These are phyloP conservation scores for Sapayoa aenigma DNA, from an alignment of 2,113 vertebrate species.

Conservation along the genomic window DNA sequence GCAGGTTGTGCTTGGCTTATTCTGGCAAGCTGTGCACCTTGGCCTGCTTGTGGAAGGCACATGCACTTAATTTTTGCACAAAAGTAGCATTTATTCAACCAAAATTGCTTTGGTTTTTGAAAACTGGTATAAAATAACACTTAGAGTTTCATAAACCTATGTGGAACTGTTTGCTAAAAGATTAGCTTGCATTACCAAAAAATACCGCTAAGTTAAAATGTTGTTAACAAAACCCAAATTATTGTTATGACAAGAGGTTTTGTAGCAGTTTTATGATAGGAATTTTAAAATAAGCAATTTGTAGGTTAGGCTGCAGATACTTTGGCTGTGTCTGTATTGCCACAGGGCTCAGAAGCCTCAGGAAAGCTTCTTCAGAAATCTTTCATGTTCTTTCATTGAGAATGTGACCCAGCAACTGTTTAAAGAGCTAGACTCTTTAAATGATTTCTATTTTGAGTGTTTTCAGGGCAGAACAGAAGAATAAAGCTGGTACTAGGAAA, in stretches of 20 bases:
- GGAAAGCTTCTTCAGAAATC: background rate
- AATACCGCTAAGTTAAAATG: background rate
- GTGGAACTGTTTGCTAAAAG: background rate
- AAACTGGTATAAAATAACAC: background rate
- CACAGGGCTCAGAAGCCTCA: background rate
- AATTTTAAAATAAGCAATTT: background rate
- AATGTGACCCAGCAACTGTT: background rate
- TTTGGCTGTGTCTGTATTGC: background rate
- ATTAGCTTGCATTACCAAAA: background rate
- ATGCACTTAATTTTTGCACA: background rate
- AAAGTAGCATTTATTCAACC: background rate
- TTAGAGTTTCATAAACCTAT: background rate
- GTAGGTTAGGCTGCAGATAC: background rate
- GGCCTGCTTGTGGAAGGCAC: background rate
- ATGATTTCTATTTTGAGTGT: background rate
- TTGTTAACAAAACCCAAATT: background rate
- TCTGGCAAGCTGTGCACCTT: background rate
- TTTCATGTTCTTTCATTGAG: background rate
- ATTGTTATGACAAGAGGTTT: background rate
- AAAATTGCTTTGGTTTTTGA: background rate
- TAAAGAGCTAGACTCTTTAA: constrained; percentile 1
- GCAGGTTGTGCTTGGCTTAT: background rate
- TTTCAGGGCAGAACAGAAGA: background rate
- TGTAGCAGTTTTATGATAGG: background rate
- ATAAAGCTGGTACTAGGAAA: background rate